Evolutionary conservation across 2,113 vertebrate genomes (phyloP).

Genomic region (Ailurus styani): DNA sequence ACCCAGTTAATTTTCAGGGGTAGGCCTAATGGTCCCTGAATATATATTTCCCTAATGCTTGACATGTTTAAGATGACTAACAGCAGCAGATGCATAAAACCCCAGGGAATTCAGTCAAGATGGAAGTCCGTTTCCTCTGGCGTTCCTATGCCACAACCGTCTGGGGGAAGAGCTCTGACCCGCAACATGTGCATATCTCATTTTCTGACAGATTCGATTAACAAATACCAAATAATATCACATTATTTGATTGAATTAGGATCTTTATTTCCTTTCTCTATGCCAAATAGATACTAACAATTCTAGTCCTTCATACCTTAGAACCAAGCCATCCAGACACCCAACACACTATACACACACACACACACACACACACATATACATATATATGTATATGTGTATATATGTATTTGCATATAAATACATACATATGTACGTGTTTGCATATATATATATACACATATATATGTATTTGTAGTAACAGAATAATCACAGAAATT

Average conservation of each 20-base stretch:
- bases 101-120: not conserved
- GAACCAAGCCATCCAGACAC: not conserved
- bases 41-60: not conserved
- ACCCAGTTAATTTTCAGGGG: not conserved
- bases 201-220: not conserved
- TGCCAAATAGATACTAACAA: not conserved
- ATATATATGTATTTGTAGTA: not conserved
- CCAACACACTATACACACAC: not conserved
- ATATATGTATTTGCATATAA: too few species aligned
- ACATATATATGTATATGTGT: too few species aligned
- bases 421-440: too few species aligned
- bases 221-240: not conserved
- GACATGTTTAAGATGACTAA: not conserved
- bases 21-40: not conserved
- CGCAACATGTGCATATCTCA: not conserved
- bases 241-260: not conserved
- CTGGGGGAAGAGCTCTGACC: not conserved
- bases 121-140: not conserved
- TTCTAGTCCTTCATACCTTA: not conserved
- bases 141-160: too few species aligned
- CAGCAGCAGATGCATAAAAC: not conserved
- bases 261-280: not conserved
- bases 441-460: too few species aligned
- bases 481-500: not conserved
- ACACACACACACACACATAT: too few species aligned